A percentile compares a stretch with the other conserved stretches of the same genome.
Evolutionary conservation across 2,797 vertebrate species (phyloP).

Genomic region (Siniperca scherzeri): DNA sequence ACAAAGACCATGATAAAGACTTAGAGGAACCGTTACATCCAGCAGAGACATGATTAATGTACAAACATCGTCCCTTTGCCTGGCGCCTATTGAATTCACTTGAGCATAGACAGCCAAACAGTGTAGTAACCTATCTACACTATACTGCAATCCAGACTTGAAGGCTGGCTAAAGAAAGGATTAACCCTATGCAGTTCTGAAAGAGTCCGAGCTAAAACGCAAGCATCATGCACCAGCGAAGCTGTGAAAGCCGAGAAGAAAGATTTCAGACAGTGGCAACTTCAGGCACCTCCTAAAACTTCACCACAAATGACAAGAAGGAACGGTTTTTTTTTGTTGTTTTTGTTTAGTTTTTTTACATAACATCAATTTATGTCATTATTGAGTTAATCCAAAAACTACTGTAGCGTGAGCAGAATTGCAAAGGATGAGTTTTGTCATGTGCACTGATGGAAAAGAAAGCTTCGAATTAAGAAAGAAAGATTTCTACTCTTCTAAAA

Average conservation of each 20-base stretch:
- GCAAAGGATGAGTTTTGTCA: constrained; percentile 37
- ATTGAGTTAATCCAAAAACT: constrained; percentile 60
- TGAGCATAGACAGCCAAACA: constrained; percentile 62
- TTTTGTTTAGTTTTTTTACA: constrained; percentile 12
- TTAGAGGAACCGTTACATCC: constrained; percentile 61
- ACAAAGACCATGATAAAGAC: constrained; percentile 60
- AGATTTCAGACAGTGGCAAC: constrained; percentile 53
- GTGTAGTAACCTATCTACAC: constrained; percentile 58
- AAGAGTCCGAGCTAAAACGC: constrained; percentile 71
- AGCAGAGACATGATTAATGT: constrained; percentile 53
- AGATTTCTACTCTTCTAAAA: constrained; percentile 40
- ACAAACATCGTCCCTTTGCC: constrained; percentile 57
- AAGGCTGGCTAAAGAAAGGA: constrained; percentile 61
- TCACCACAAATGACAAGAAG: constrained; percentile 61
- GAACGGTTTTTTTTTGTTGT: constrained; percentile 18
- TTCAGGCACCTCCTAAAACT: constrained; percentile 67
- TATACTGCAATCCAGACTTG: constrained; percentile 63
- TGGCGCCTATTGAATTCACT: constrained; percentile 54
- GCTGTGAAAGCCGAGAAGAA: constrained; percentile 63
- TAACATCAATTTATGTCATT: constrained; percentile 56
- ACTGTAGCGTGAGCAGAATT: constrained; percentile 48
- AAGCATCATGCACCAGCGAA: constrained; percentile 80
- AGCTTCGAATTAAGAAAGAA: constrained; percentile 28
- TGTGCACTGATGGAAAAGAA: constrained; percentile 27
- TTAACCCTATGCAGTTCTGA: constrained; percentile 57